Evolutionary conservation across 2,113 vertebrate genomes (phyloP).

Genomic region (Thunnus thynnus): DNA sequence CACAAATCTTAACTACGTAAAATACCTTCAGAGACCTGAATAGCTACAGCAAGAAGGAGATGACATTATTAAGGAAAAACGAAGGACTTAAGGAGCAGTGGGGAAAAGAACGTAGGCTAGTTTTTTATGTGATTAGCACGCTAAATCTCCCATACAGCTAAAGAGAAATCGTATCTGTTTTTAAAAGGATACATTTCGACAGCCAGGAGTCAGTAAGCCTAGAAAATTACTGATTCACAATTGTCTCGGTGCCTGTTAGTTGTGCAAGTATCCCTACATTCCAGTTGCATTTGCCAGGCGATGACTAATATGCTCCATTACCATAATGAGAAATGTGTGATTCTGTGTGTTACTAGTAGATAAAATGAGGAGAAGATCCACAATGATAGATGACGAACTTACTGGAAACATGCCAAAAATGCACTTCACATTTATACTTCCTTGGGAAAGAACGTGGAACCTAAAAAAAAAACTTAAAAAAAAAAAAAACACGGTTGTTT

Average conservation of each 20-base stretch:
- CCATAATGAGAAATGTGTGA: conserved; percentile 31
- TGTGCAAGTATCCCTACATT: conserved; percentile 36
- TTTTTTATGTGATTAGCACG: neutral
- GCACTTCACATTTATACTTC: neutral
- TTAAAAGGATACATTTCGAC: conserved; percentile 4
- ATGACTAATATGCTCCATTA: conserved; percentile 44
- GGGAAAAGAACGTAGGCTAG: neutral
- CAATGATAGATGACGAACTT: neutral
- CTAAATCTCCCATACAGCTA: neutral
- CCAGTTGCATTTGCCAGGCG: conserved; percentile 30
- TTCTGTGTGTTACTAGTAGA: conserved; percentile 16
- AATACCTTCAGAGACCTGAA: neutral
- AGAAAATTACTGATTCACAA: conserved; percentile 6
- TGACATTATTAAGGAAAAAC: neutral
- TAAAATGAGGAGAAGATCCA: neutral
- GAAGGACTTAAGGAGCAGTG: neutral
- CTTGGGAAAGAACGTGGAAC: neutral
- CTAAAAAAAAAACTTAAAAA: no score
- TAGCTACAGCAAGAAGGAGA: neutral
- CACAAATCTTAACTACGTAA: neutral
- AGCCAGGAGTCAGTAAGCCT: neutral
- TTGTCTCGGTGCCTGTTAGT: conserved; percentile 20
- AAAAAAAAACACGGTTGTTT: neutral
- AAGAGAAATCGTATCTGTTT: neutral
- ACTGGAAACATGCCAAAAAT: neutral